Evolutionary conservation across 2,797 vertebrate genomes (phyloP), one percentile per base, ranked within the genome.

Genomic region (Knipowitschia caucasica): DNA sequence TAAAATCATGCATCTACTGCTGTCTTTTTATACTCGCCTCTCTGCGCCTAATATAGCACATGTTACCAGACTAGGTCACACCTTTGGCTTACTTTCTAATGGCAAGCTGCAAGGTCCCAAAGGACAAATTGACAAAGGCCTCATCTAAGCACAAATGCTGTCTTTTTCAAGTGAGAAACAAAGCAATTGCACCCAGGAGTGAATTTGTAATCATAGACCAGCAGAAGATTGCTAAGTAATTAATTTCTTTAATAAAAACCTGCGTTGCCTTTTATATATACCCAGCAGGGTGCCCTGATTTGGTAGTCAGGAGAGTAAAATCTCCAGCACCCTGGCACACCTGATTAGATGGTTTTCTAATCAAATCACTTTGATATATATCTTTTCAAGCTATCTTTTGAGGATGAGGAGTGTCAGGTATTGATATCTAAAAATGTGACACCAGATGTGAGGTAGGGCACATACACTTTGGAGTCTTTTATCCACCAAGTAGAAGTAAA

Each of bases 211-310:
- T 83, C 68, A 80, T 38, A 12, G 35, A 58, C 50, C 57, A 84
- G 89, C 90, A 80, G 86, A 55, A 66, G 85, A 84, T 87, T 82
- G 62, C 59, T 59, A 69, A 76, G 70, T 75, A 79, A 78, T 77
- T 90, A 85, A 88, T 91, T 91, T 92, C 88, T 76, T 75, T 78
- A 77, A 85, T 82, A 71, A 81, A 62, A 73, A 40, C 30, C 53
- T 60, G 63, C 60, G 55, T 58, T 55, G 20, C 52, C 44, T 56
- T 80, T 79, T 77, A 50, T 62, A 74, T 68, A 23, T 56, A 66
- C 55, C 0, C 69, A 78, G 74, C 56, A 50, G 75, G 75, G 65
- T 86, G 81, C 86, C 82, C 82, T 90, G 88, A 89, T 70, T 91
- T 91, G 83, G 90, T 47, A 64, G 71, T 77, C 58, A 65, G 43